Conservation (phyloP, 2,888 invertebrate genomes). For the Tenthredo amoena region DNA sequence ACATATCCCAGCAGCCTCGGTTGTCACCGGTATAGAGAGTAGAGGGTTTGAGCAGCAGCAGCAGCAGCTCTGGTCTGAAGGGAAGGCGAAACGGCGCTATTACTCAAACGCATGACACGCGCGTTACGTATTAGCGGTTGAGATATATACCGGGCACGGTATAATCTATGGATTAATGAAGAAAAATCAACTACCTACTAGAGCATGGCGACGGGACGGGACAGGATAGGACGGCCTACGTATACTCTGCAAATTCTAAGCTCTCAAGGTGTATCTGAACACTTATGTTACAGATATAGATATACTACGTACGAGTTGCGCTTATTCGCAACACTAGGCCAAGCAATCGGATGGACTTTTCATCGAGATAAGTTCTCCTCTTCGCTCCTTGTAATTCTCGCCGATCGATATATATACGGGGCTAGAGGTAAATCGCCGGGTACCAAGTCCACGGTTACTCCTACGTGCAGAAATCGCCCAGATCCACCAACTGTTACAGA, state of each 20-base stretch:
- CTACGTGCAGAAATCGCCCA: neutral
- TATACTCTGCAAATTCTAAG: neutral
- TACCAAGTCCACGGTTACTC: neutral
- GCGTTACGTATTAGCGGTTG: constrained; percentile 39
- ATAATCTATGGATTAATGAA: constrained; percentile 63
- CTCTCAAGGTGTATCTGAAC: constrained; percentile 24
- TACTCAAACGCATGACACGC: constrained; percentile 50
- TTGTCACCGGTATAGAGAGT: constrained; percentile 10
- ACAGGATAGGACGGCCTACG: neutral
- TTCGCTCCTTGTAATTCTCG: too few species aligned
- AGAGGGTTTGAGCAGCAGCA: neutral
- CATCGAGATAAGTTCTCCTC: neutral
- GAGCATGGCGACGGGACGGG: constrained; percentile 65
- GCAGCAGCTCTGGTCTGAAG: neutral
- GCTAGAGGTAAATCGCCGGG: neutral
- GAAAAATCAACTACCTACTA: constrained; percentile 66
- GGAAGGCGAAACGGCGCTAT: constrained; percentile 36
- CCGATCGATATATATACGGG: too few species aligned
- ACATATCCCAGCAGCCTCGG: constrained; percentile 33
- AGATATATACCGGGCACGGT: constrained; percentile 8
- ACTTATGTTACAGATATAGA: too few species aligned
- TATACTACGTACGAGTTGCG: too few species aligned
- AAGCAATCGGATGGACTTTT: neutral
- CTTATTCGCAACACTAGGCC: neutral
- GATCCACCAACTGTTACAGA: neutral